These are phyloP conservation scores for Dicranocentrus wangi DNA, from an alignment of 2,888 invertebrate species.

Conservation along the genomic window DNA sequence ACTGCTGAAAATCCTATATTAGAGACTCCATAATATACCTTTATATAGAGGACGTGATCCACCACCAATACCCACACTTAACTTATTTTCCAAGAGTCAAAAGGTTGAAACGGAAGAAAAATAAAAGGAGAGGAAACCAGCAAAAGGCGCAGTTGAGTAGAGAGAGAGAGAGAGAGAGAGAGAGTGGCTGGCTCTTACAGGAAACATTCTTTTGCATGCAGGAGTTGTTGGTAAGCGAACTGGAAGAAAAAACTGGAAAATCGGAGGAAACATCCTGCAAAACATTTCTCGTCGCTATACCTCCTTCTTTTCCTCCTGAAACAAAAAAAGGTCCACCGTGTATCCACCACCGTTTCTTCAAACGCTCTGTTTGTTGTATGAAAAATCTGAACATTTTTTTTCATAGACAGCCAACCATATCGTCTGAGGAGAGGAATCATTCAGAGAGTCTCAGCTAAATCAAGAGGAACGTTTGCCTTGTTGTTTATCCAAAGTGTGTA, in stretches of 20 bases:
- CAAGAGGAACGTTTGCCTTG: constrained; percentile 4
- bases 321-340: neutral
- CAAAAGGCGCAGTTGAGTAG: too few relatives aligned
- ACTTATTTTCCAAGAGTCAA: constrained; percentile 28
- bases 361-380: constrained; percentile 13
- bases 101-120: constrained; percentile 32
- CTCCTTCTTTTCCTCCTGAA: constrained; percentile 7
- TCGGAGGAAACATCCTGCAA: constrained; percentile 31
- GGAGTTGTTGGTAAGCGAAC: constrained; percentile 49
- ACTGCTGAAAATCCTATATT: neutral
- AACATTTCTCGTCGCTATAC: constrained; percentile 34
- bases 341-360: constrained; percentile 4
- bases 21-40: neutral
- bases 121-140: constrained; percentile 13
- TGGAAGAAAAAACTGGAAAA: constrained; percentile 62
- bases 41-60: neutral
- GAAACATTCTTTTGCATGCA: constrained; percentile 37
- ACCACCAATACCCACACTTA: constrained; percentile 19
- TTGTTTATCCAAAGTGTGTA: constrained; percentile 29
- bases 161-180: too few relatives aligned
- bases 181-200: constrained; percentile 50
- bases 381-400: constrained; percentile 5
- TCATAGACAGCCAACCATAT: too few relatives aligned
- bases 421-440: constrained; percentile 31
- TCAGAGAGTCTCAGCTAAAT: constrained; percentile 41